A percentile compares a stretch with the other conserved stretches of the same genome.
Evolutionary conservation across 2,888 invertebrate genomes (phyloP).

Genomic region (Philopedon plagiatum): DNA sequence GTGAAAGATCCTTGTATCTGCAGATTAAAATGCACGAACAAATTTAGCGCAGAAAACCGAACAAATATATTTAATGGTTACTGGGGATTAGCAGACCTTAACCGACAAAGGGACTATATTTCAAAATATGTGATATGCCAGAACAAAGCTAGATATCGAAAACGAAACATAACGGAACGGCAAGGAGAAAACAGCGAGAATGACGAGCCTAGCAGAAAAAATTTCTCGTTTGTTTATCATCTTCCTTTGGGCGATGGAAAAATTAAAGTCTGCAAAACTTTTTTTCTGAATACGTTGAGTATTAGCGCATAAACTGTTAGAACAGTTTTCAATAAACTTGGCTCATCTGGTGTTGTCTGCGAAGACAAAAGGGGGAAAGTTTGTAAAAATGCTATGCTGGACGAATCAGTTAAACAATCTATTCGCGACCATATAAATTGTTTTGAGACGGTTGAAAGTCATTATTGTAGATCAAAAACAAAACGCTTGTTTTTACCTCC

Average conservation of each 20-base stretch:
- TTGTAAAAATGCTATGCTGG: constrained; percentile 48
- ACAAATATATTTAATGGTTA: neutral
- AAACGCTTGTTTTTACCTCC: neutral
- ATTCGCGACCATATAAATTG: constrained; percentile 49
- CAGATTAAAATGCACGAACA: neutral
- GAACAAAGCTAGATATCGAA: neutral
- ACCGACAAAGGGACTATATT: neutral
- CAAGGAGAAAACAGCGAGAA: neutral
- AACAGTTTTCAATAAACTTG: constrained; percentile 39
- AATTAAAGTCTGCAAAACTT: constrained; percentile 8
- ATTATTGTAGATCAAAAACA: constrained; percentile 50
- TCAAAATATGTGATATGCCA: neutral
- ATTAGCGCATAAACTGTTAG: constrained; percentile 33
- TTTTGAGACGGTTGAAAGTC: constrained; percentile 51
- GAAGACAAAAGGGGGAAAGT: constrained; percentile 47
- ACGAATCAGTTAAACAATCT: constrained; percentile 45
- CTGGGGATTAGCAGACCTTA: neutral
- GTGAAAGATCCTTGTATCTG: neutral
- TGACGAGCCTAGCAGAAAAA: neutral
- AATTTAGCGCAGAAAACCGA: neutral
- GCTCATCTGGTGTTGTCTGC: constrained; percentile 25
- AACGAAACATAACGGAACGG: neutral
- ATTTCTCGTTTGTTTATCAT: neutral
- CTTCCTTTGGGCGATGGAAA: neutral
- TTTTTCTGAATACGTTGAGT: constrained; percentile 21